These are phyloP conservation scores for Novumbra hubbsi DNA, from an alignment of 2,797 vertebrate species.

Conservation along the genomic window DNA sequence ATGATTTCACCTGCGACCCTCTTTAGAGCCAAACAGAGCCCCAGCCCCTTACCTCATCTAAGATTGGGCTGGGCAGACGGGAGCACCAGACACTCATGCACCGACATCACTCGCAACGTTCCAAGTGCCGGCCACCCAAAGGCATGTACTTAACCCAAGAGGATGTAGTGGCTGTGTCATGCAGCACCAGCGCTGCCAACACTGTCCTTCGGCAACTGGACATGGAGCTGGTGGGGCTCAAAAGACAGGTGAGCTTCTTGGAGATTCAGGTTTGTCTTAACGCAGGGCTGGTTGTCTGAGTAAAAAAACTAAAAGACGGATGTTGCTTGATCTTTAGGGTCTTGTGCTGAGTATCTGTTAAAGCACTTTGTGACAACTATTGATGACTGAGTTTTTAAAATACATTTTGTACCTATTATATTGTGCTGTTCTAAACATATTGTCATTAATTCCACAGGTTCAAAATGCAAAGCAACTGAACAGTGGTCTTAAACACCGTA, in stretches of 20 bases:
- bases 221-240: constrained; percentile 96
- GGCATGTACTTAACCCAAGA: constrained; percentile 98
- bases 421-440: not conserved
- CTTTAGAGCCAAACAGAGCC: constrained; percentile 78
- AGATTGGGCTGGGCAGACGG: constrained; percentile 87
- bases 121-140: constrained; percentile 94
- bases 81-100: constrained; percentile 95
- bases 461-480: constrained; percentile 99
- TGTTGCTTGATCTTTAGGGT: too few relatives aligned
- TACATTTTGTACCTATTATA: not conserved
- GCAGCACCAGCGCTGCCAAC: constrained; percentile 90
- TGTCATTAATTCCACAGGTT: constrained; percentile 73
- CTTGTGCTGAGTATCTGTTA: too few relatives aligned
- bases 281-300: too few relatives aligned
- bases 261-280: not conserved
- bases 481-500: constrained; percentile 93
- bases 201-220: constrained; percentile 94
- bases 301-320: too few relatives aligned
- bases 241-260: constrained; percentile 87
- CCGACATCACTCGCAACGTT: constrained; percentile 91
- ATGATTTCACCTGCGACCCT: not conserved
- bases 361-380: too few relatives aligned
- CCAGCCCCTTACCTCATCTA: constrained; percentile 79
- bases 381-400: not conserved
- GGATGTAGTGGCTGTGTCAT: constrained; percentile 94